Percentiles rank a stretch among this genome's conserved stretches.
phyloP scores from a whole-genome alignment of 2,113 vertebrate genomes.

The Saccopteryx bilineata region DNA sequence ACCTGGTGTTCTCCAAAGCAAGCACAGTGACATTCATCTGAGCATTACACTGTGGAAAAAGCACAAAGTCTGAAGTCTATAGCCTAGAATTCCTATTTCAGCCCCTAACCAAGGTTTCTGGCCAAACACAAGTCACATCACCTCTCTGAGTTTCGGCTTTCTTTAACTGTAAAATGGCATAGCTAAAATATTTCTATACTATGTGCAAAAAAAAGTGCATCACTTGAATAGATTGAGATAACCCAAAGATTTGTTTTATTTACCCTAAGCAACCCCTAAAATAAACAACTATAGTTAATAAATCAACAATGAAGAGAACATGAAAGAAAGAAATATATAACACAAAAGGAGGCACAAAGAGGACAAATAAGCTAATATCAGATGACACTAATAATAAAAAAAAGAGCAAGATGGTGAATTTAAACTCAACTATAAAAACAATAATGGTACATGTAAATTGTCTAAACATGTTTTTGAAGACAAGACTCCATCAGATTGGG shows the following conservation, averaged over 20 bases:
- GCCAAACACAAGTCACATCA: background rate
- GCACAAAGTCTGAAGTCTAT: background rate
- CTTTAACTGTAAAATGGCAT: background rate
- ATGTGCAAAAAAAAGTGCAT: background rate
- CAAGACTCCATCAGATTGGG: background rate
- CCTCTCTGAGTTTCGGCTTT: slow-evolving; percentile 1
- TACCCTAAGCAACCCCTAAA: background rate
- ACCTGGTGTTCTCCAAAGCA: background rate
- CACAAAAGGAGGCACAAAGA: background rate
- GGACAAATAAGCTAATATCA: slow-evolving; percentile 5
- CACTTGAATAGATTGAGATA: background rate
- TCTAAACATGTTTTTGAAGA: background rate
- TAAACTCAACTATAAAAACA: background rate
- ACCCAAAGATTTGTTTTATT: background rate
- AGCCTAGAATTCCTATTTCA: background rate
- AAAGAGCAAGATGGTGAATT: background rate
- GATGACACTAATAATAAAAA: background rate
- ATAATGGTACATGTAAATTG: background rate
- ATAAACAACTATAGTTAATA: background rate
- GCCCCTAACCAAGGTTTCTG: background rate
- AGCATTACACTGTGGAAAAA: background rate
- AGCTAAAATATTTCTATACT: background rate
- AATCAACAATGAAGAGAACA: background rate
- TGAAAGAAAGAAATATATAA: background rate
- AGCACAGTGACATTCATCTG: background rate